Evolutionary conservation across 2,888 invertebrate genomes (phyloP), one percentile per base, ranked within the genome.

Genomic region (Himalopsyche tibetana): DNA sequence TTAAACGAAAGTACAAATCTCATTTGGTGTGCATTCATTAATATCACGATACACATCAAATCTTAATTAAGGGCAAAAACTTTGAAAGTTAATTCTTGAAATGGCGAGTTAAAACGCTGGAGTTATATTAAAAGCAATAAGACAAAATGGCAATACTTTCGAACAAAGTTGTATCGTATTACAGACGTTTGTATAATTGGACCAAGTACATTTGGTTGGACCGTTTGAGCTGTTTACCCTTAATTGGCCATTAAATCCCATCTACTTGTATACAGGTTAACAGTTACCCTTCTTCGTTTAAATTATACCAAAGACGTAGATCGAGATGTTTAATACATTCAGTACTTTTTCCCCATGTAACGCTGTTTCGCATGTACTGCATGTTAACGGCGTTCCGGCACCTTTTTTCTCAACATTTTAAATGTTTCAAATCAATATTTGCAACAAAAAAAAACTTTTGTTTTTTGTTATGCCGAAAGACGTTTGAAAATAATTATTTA

Each of bases 181-280:
- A 40, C 63, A 63, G 42, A 45, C 80, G 84, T 55, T 84, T 82
- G 84, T 84, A 82, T 85, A 87, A 87, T 87, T 87, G 87, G 85
- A 85, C 40, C 83, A 83, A 85, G 85, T 85, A 84, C 74, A 87
- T 80, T 85, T 51, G 74, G 84, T 45, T 85, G 83, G 85, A 80
- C 85, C 69, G 82, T 85, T 87, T 82, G 81, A 42, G 82, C 84
- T 87, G 87, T 87, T 87, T 87, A 85, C 87, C 88, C 85, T 85
- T 88, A 88, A 88, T 88, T 88, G 88, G 80, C 88, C 87, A 88
- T 88, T 88, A 88, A 88, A 88, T 87, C 87, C 88, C 85, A 87
- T 85, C 88, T 69, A 55, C 80, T 56, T 83, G 80, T 83, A 83
- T 80, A 80, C 86, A 85, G 85, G 85, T 85, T 85, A 85, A 82